Base-by-base conservation (phyloP, 2,888 invertebrate genomes). In the Dyspetes luteomarginatus region DNA sequence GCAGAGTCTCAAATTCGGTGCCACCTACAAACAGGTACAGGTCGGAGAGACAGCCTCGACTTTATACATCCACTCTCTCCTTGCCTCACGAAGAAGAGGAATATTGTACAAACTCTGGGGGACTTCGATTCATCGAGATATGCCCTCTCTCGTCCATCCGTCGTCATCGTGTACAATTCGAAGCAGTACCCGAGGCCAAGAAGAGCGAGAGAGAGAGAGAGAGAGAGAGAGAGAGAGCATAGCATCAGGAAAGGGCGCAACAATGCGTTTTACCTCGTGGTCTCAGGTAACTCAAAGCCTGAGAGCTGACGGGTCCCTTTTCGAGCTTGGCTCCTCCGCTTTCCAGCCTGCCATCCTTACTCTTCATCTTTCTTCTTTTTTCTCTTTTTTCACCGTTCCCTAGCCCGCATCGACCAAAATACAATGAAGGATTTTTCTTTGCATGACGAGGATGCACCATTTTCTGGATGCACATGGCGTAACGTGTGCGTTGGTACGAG, bases 231-330 rank as follows among this genome's bases (percentile, higher is more conserved):
- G 48, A 28, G 30, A 28, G 45, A 26, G 36, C 22, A 22, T 30
- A 58, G 76, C 58, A 60, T 68, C 67, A 28, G 48, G 76, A 36
- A 36, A 58, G 79, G 60, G 75, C 74, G 79, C 56, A 77, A 78
- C 78, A 81, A 85, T 85, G 84, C 85, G 83, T 84, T 83, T 84
- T 82, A 83, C 84, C 69, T 76, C 79, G 83, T 77, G 69, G 82
- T 83, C 76, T 82, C 84, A 80, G 84, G 86, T 86, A 84, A 84
- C 83, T 69, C 72, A 80, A 84, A 65, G 83, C 78, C 67, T 28
- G 62, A n/a, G n/a, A 60, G 52, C 64, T 77, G 81, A 77, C 81
- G 64, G 73, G 74, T 43, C 50, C 48, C 67, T 65, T 78, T 69
- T 78, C 80, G 62, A 56, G 48, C 45, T 68, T 43, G 36, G 17